phyloP scores from a whole-genome alignment of 2,113 vertebrate genomes.

The Actinemys pallida region DNA sequence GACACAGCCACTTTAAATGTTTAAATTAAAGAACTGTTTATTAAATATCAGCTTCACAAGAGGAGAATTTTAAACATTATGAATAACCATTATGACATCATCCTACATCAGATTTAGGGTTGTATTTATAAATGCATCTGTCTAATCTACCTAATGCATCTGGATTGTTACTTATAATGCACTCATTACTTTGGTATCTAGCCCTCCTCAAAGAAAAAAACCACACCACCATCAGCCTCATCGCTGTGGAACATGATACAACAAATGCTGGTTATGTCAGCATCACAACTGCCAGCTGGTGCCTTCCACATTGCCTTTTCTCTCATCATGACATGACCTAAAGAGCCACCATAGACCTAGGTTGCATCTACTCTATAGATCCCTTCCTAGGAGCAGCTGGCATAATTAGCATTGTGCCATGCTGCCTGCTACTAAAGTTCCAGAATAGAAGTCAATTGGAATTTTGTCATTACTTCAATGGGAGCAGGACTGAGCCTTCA shows the following conservation, averaged over 20 bases:
- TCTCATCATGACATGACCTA: not conserved
- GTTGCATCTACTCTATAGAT: not conserved
- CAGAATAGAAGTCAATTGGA: not conserved
- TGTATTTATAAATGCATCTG: not conserved
- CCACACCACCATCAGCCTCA: not conserved
- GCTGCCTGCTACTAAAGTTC: not conserved
- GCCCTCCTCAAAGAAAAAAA: not conserved
- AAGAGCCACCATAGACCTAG: not conserved
- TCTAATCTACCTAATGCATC: not conserved
- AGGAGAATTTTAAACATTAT: slow-evolving; percentile 41
- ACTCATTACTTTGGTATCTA: not conserved
- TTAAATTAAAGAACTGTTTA: slow-evolving; percentile 48
- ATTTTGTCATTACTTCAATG: not conserved
- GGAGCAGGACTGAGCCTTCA: not conserved
- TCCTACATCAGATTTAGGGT: not conserved
- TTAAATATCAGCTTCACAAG: slow-evolving; percentile 42
- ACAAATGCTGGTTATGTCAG: not conserved
- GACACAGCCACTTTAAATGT: slow-evolving; percentile 18
- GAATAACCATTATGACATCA: not conserved
- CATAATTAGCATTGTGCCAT: not conserved
- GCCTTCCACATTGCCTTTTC: not conserved
- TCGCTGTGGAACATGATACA: not conserved
- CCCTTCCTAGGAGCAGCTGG: fast-evolving
- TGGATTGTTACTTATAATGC: not conserved
- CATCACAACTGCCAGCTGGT: not conserved